Evolutionary conservation across 2,797 vertebrate species (phyloP).

Genomic region (Spea hammondii): DNA sequence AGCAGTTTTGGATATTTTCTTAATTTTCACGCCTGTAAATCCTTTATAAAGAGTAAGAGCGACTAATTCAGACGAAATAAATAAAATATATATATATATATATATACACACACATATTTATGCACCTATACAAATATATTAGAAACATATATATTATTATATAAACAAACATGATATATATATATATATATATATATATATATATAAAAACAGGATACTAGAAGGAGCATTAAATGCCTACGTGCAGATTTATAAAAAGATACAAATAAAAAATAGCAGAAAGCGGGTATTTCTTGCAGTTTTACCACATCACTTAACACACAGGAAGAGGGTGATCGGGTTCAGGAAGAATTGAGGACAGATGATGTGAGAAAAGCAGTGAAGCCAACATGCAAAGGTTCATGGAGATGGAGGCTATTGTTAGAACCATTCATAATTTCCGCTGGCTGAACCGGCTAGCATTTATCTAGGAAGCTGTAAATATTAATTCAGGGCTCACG

Average conservation of each 20-base stretch:
- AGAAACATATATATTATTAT: no score
- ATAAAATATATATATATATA: no score
- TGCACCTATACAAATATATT: no score
- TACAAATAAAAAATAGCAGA: not conserved
- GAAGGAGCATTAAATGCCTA: no score
- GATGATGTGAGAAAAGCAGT: slow-evolving; percentile 41
- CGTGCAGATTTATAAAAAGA: not conserved
- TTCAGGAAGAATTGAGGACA: slow-evolving; percentile 35
- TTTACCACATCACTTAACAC: slow-evolving; percentile 5
- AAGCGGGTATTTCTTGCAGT: slow-evolving; percentile 11
- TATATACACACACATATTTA: no score
- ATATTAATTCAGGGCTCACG: slow-evolving; percentile 5
- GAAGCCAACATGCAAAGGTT: not conserved
- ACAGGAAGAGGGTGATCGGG: slow-evolving; percentile 34
- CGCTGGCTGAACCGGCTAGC: slow-evolving; percentile 34
- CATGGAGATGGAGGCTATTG: slow-evolving; percentile 21
- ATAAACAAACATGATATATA: no score
- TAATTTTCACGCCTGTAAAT: no score
- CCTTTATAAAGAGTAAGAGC: no score
- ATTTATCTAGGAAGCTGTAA: slow-evolving; percentile 33
- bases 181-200: no score
- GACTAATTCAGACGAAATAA: no score
- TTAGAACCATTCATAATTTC: slow-evolving; percentile 37
- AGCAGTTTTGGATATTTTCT: no score
- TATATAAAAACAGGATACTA: no score